These are phyloP conservation scores for Alloscopus bannaensis DNA, from an alignment of 2,888 invertebrate species.

Conservation along the genomic window DNA sequence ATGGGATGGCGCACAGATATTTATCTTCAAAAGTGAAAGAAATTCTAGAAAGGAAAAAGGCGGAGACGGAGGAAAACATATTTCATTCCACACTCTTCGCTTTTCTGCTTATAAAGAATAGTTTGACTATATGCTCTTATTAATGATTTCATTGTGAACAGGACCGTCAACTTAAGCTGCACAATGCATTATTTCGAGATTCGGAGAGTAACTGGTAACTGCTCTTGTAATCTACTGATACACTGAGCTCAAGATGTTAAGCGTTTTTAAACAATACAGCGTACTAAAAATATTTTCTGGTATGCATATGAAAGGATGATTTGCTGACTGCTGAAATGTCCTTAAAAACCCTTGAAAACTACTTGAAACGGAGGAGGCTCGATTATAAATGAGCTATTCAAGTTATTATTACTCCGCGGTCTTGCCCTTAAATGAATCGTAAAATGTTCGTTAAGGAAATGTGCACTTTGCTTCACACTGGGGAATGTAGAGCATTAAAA, in stretches of 20 bases:
- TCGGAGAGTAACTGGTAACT: too few species aligned
- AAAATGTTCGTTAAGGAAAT: background rate
- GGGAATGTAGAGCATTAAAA: too few species aligned
- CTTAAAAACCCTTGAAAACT: background rate
- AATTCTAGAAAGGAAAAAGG: background rate
- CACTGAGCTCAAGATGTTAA: background rate
- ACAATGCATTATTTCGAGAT: too few species aligned
- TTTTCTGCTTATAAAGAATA: too few species aligned
- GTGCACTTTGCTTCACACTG: background rate
- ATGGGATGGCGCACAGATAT: slow-evolving; percentile 22
- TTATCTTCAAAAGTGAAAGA: slow-evolving; percentile 16
- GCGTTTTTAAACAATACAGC: background rate
- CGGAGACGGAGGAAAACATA: slow-evolving; percentile 16
- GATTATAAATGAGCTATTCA: background rate
- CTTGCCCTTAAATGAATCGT: background rate
- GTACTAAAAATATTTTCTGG: background rate
- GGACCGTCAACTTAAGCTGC: background rate
- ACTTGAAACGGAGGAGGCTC: background rate
- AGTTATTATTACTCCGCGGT: background rate
- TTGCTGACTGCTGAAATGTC: slow-evolving; percentile 5
- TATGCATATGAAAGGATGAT: slow-evolving; percentile 7
- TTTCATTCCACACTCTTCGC: slow-evolving; percentile 11
- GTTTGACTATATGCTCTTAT: background rate
- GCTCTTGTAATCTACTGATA: slow-evolving; percentile 4
- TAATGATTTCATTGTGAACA: background rate